phyloP scores from a whole-genome alignment of 2,797 vertebrate species.

The Scolopax rusticola region DNA sequence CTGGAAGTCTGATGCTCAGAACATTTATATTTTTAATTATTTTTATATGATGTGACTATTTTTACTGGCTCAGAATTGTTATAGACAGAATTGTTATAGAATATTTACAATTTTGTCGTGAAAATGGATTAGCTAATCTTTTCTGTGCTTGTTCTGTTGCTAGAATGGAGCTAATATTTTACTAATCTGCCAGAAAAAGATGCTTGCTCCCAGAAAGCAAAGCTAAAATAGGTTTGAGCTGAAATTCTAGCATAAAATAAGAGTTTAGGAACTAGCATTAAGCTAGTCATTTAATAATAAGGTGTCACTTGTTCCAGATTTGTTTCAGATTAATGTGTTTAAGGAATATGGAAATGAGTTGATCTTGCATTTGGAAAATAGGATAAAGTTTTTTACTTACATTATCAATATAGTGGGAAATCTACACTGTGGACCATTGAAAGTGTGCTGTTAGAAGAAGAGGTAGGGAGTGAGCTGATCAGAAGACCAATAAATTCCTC shows the following conservation, averaged over 20 bases:
- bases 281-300: background rate
- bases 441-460: background rate
- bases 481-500: background rate
- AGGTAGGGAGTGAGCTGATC: background rate
- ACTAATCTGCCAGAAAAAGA: background rate
- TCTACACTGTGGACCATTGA: background rate
- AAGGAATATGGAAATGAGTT: background rate
- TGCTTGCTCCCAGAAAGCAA: background rate
- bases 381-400: accelerated
- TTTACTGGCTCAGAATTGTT: background rate
- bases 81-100: background rate
- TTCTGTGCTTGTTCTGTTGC: background rate
- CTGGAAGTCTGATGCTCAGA: background rate
- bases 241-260: background rate
- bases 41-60: background rate
- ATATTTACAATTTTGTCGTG: background rate
- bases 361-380: background rate
- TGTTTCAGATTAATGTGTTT: background rate
- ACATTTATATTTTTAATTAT: background rate
- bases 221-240: background rate
- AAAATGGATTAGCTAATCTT: background rate
- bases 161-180: background rate
- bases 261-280: background rate
- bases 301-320: background rate
- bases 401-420: background rate